Base-by-base conservation (phyloP, 2,797 vertebrate genomes). In the Loris lydekkerianus region DNA sequence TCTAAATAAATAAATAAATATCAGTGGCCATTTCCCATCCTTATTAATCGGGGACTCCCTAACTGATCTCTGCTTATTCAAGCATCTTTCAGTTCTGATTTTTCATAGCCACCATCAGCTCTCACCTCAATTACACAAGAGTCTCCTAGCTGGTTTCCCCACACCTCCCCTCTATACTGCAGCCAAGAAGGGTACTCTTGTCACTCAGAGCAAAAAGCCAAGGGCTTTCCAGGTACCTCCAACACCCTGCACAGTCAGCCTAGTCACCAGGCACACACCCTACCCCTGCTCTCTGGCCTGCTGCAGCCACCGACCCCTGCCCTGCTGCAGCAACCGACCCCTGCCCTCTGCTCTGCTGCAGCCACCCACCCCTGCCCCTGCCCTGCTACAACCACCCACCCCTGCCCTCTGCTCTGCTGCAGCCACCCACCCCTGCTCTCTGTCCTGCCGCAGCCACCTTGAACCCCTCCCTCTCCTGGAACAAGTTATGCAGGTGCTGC, bases 51-150 rank as follows among this genome's bases (percentile, higher is more conserved):
- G 46, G 61, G 13, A 17, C 34, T 37, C n/a, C 70, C 49, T 46
- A 60, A 43, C 31, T 53, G 23, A 18, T 40, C 78, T 63, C 53
- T 53, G 37, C 25, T 61, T 76, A 86, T 8, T 18, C 65, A 85
- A 40, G 49, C 46, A 86, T 31, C 20, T 53, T 86, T n/a, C 53
- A 40, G 31, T 88, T 49, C 80, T 82, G 69, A n/a, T 37, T 61
- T 34, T 76, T 95, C 80, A 81, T 61, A 89, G 29, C 53, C 53
- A 70, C 61, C 61, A 75, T 34, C 56, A 13, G 75, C 89, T 89
- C 27, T 86, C 10, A 5, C 56, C 67, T 77, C 18, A n/a, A 65
- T 82, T 27, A 65, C 75, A 86, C 34, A 34, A 17, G 37, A 60
- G 31, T 43, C 29, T 76, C 61, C n/a, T 14, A 61, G 31, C 11